A percentile compares a stretch with the other conserved stretches of the same genome.
phyloP scores from a whole-genome alignment of 1,140 invertebrate genomes.

The Globodera rostochiensis region DNA sequence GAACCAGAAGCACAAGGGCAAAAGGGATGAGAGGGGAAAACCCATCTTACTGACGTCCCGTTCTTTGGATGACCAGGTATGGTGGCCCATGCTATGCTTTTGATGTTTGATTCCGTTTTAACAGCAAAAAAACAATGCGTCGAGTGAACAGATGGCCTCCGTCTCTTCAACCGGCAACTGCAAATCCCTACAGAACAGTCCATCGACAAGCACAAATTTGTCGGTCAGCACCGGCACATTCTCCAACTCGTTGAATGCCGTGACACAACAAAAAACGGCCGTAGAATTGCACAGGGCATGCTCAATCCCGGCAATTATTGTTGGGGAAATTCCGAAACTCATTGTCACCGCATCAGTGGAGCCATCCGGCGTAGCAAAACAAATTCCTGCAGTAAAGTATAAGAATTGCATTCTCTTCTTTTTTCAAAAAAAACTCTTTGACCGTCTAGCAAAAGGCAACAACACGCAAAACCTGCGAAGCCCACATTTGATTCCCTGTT shows the following conservation, averaged over 20 bases:
- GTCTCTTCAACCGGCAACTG: constrained; percentile 8
- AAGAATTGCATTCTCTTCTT: constrained; percentile 4
- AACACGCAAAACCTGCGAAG: neutral
- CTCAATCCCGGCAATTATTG: constrained; percentile 57
- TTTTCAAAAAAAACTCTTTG: neutral
- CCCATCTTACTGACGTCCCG: constrained; percentile 26
- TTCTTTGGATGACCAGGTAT: constrained; percentile 19
- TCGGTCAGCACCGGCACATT: neutral
- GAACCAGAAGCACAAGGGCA: constrained; percentile 14
- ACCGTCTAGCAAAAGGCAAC: neutral
- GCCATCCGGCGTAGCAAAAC: constrained; percentile 5
- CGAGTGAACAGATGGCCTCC: neutral
- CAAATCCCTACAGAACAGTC: constrained; percentile 7
- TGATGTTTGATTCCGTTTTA: too few species aligned
- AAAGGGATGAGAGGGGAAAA: constrained; percentile 15
- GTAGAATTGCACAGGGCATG: constrained; percentile 53
- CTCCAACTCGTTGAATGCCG: constrained; percentile 2
- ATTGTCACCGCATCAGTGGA: constrained; percentile 49
- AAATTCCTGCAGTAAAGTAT: neutral
- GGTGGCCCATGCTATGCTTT: too few species aligned
- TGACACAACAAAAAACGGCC: constrained; percentile 1
- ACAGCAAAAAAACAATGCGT: neutral
- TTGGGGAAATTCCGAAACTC: constrained; percentile 55
- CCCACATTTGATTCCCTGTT: neutral
- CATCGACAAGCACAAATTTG: constrained; percentile 9